Evolutionary conservation across 2,797 vertebrate genomes (phyloP), one percentile per base, ranked within the genome.

Genomic region (Leontopithecus rosalia): DNA sequence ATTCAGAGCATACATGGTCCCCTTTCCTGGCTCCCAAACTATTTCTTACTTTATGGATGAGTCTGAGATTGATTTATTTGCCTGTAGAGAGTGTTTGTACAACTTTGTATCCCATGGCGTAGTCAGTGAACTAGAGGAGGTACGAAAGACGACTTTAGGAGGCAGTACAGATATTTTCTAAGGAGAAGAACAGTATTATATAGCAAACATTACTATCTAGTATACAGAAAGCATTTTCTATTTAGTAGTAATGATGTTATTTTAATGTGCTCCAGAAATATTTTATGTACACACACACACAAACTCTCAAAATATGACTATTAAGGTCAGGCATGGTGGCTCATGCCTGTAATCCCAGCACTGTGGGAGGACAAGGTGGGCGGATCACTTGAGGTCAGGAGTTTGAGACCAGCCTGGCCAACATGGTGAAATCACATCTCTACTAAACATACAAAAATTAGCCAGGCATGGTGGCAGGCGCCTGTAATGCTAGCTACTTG

Each of bases 251-350:
- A 75, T 48, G 33, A 4, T 55, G 22, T 67, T 28, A 88, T 33
- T 91, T 61, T 85, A 52, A 43, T 73, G 50, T 75, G 41, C 76
- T 26, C 64, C 88, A 81, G 17, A 88, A 85, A 81, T 39, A 39
- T n/a, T 19, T 19, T 46, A 46, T 24, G 76, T 88, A 64, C 0
- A 73, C 0, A 73, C 0, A 41, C 5, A 72, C 11, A 28, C 2
- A 58, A 0, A 58, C 26, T 43, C n/a, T 96, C 61, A 88, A 97
- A 86, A 55, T 81, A 64, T 43, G 33, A 7, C 85, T 67, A 8
- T 67, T 67, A 67, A 67, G 61, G 15, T 15, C 17, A 17, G 61
- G 33, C 33, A 33, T 17, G 33, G 61, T 67, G 61, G 30, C 30
- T 64, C 61, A 33, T 1, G 6, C 61, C 61, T 33, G 6, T 33